Conservation (phyloP, 2,797 vertebrate genomes). For the Hybognathus amarus region DNA sequence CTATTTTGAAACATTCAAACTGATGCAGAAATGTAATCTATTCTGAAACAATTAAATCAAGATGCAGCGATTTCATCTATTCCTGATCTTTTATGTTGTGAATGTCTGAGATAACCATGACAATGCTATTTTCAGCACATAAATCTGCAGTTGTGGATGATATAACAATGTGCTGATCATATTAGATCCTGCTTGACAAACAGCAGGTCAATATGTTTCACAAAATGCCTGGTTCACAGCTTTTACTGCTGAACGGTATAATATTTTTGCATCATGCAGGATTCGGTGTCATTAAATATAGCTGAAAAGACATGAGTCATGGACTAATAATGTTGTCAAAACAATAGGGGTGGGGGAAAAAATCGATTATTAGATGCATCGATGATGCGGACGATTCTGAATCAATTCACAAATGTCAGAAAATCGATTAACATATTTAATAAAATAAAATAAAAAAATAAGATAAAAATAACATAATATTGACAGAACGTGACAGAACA, state of each 20-base stretch:
- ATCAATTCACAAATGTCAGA: no score
- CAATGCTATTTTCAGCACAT: neutral
- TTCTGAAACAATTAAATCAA: constrained; percentile 10
- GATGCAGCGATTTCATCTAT: constrained; percentile 11
- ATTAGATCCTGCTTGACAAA: constrained; percentile 6
- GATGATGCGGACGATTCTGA: no score
- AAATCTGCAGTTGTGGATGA: neutral
- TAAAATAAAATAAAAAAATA: no score
- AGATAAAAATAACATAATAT: no score
- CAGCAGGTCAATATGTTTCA: constrained; percentile 30
- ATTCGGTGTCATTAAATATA: constrained; percentile 19
- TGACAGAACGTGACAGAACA: no score
- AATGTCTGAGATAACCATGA: neutral
- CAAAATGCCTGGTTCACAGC: constrained; percentile 1
- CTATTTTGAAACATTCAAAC: neutral
- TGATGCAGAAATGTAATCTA: neutral
- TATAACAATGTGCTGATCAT: constrained; percentile 26
- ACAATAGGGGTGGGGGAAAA: neutral
- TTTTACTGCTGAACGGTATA: constrained; percentile 11
- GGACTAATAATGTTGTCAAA: constrained; percentile 14
- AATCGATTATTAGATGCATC: no score
- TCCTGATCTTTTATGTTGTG: neutral
- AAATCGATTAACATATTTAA: no score
- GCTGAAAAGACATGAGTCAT: constrained; percentile 1
- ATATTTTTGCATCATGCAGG: constrained; percentile 16